Conservation (phyloP, 2,113 vertebrate genomes). For the Chaenogobius annularis region DNA sequence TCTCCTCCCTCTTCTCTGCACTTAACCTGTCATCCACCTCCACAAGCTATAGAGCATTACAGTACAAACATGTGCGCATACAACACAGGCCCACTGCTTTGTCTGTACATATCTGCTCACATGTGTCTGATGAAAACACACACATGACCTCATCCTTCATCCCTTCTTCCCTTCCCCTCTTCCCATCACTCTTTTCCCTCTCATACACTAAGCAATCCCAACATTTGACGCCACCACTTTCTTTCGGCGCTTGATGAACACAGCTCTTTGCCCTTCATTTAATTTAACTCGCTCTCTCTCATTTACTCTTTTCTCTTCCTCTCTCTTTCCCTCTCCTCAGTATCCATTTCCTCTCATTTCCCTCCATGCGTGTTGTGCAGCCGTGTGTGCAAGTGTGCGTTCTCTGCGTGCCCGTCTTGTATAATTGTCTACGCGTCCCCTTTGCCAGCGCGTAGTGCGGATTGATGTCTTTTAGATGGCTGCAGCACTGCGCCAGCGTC, state of each 20-base stretch:
- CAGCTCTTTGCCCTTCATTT: conserved; percentile 47
- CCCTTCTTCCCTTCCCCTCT: too few species aligned
- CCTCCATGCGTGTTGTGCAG: conserved; percentile 68
- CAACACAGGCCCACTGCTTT: neutral
- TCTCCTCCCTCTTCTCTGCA: too few species aligned
- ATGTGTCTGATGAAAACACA: too few species aligned
- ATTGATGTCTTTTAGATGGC: conserved; percentile 73
- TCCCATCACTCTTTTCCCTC: neutral
- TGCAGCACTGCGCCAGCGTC: conserved; percentile 82
- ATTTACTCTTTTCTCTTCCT: conserved; percentile 15
- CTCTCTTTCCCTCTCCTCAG: conserved; percentile 19
- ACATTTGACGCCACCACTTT: conserved; percentile 34
- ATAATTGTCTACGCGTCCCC: conserved; percentile 35
- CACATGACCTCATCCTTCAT: conserved; percentile 38
- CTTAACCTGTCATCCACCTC: neutral
- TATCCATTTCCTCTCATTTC: conserved; percentile 43
- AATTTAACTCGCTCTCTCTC: conserved; percentile 41
- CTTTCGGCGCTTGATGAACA: conserved; percentile 42
- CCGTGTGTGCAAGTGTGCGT: conserved; percentile 44
- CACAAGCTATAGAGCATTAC: neutral
- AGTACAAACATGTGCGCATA: neutral
- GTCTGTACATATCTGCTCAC: conserved; percentile 11
- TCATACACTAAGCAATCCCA: conserved; percentile 22
- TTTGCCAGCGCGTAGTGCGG: conserved; percentile 16
- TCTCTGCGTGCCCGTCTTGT: conserved; percentile 20